A percentile compares a stretch with the other conserved stretches of the same genome.
Evolutionary conservation across 2,797 vertebrate genomes (phyloP).

Genomic region (Chelon auratus): DNA sequence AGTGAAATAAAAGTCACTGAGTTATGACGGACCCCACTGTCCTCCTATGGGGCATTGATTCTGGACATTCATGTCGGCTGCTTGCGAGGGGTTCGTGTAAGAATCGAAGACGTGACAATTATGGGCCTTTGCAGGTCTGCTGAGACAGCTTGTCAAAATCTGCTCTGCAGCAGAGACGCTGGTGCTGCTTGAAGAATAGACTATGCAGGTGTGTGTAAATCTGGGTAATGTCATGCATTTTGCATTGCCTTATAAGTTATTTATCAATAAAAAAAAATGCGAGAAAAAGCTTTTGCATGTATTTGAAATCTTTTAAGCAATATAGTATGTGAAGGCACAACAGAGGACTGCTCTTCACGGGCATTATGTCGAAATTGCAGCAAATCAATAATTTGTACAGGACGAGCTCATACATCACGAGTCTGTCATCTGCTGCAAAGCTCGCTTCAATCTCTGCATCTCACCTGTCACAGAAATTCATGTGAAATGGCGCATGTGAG

Average conservation of each 20-base stretch:
- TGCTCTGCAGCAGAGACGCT: constrained; percentile 14
- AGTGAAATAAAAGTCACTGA: constrained; percentile 49
- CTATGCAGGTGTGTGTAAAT: constrained; percentile 15
- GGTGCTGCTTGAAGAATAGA: constrained; percentile 12
- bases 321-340: not conserved
- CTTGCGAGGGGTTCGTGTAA: constrained; percentile 16
- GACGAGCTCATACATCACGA: not conserved
- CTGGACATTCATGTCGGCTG: constrained; percentile 31
- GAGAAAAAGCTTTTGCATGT: constrained; percentile 1
- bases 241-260: constrained; percentile 22
- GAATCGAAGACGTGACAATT: constrained; percentile 49
- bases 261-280: constrained; percentile 24
- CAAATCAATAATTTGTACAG: constrained; percentile 3
- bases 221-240: constrained; percentile 23
- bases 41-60: constrained; percentile 41
- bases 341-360: constrained; percentile 5
- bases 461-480: constrained; percentile 22
- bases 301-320: not conserved
- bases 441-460: constrained; percentile 1
- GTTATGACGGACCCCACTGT: constrained; percentile 23
- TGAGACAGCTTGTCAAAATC: constrained; percentile 17
- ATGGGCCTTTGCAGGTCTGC: constrained; percentile 14
- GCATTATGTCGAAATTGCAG: constrained; percentile 17
- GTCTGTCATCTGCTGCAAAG: not conserved
- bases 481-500: constrained; percentile 2